A percentile compares a stretch with the other conserved stretches of the same genome.
phyloP scores from a whole-genome alignment of 2,888 invertebrate species.

The Drosophila kambysellisi region DNA sequence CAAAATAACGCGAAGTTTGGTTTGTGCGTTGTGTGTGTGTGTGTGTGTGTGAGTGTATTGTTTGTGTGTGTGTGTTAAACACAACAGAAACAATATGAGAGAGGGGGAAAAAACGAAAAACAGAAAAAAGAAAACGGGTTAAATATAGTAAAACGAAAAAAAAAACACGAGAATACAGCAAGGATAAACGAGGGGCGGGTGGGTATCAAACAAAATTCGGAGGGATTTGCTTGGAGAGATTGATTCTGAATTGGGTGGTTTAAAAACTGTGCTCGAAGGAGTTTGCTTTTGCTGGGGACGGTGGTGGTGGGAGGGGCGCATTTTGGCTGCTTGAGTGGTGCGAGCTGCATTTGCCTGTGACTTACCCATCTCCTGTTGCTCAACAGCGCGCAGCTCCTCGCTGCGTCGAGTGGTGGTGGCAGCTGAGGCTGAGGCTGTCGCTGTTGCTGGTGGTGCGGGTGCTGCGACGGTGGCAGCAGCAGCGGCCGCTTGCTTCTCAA shows the following conservation, averaged over 20 bases:
- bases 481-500: conserved; percentile 84
- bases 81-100: conserved; percentile 59
- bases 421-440: conserved; percentile 54
- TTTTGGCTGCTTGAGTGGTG: conserved; percentile 2
- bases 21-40: conserved; percentile 37
- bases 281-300: neutral
- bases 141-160: conserved; percentile 34
- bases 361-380: conserved; percentile 83
- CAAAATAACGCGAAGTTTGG: conserved; percentile 49
- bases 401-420: conserved; percentile 63
- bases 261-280: conserved; percentile 3
- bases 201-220: conserved; percentile 4
- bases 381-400: conserved; percentile 62
- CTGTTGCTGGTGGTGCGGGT: conserved; percentile 38
- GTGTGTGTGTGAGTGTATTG: conserved; percentile 35
- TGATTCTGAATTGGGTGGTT: neutral
- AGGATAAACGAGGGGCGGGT: conserved; percentile 5
- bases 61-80: conserved; percentile 33
- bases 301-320: neutral
- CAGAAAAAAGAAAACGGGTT: conserved; percentile 49
- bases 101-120: conserved; percentile 46
- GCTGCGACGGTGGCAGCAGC: conserved; percentile 56
- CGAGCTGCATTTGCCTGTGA: conserved; percentile 29
- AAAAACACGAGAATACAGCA: conserved; percentile 6
- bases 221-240: conserved; percentile 6